These are phyloP conservation scores for Lutraria lutraria DNA, from an alignment of 2,888 invertebrate genomes.

Conservation along the genomic window DNA sequence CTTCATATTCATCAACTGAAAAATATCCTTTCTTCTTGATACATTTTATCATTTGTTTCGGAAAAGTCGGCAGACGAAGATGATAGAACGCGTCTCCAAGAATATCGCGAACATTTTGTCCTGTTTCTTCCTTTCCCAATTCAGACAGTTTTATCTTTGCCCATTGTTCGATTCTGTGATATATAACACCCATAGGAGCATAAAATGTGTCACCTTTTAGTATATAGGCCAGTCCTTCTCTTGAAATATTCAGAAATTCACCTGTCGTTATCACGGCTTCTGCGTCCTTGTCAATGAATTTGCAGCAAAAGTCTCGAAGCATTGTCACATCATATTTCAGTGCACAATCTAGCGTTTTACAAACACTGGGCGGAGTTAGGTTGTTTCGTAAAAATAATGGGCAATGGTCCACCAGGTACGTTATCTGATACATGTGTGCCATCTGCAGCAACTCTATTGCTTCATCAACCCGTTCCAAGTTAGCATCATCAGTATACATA, in stretches of 20 bases:
- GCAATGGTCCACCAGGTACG: slow-evolving; percentile 15
- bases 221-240: slow-evolving; percentile 30
- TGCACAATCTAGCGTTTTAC: slow-evolving; percentile 31
- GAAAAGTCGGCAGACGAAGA: slow-evolving; percentile 27
- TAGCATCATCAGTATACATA: slow-evolving; percentile 30
- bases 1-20: slow-evolving; percentile 26
- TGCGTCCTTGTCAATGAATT: slow-evolving; percentile 30
- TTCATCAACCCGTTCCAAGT: not conserved
- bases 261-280: not conserved
- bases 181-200: slow-evolving; percentile 24
- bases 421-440: slow-evolving; percentile 42
- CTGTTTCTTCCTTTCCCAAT: slow-evolving; percentile 5
- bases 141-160: slow-evolving; percentile 2
- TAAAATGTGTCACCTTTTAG: slow-evolving; percentile 42
- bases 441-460: slow-evolving; percentile 19
- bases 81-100: slow-evolving; percentile 36
- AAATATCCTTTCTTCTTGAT: slow-evolving; percentile 27
- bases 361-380: slow-evolving; percentile 25
- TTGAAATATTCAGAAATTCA: slow-evolving; percentile 22
- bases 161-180: slow-evolving; percentile 26
- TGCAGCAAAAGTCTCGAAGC: slow-evolving; percentile 5
- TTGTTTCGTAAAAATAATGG: not conserved
- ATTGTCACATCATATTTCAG: not conserved
- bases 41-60: not conserved
- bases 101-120: slow-evolving; percentile 5